These are phyloP conservation scores for Drosophila triauraria DNA, from an alignment of 1,140 invertebrate genomes.

Conservation along the genomic window DNA sequence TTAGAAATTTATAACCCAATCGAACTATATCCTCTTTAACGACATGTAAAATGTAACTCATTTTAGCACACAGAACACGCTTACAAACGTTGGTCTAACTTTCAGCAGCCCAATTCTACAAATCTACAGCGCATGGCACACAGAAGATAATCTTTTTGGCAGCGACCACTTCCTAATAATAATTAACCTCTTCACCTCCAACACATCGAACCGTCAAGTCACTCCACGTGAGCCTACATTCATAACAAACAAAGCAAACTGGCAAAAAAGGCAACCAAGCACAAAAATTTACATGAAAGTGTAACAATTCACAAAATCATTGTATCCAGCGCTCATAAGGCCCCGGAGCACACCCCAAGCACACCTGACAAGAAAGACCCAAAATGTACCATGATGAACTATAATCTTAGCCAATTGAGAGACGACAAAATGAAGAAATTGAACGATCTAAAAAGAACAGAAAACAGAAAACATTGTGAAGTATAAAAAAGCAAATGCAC, in stretches of 20 bases:
- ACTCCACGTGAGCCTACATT: constrained; percentile 13
- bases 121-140: constrained; percentile 33
- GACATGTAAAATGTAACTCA: constrained; percentile 18
- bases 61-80: constrained; percentile 25
- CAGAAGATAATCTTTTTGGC: constrained; percentile 24
- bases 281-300: constrained; percentile 27
- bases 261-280: not conserved
- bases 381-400: constrained; percentile 1
- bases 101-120: constrained; percentile 22
- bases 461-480: constrained; percentile 8
- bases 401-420: not conserved
- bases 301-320: constrained; percentile 25
- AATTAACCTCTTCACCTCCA: constrained; percentile 26
- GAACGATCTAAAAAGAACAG: not conserved
- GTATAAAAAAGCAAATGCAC: constrained; percentile 20
- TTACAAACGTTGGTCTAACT: constrained; percentile 25
- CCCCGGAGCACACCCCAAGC: constrained; percentile 2
- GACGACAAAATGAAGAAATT: not conserved
- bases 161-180: constrained; percentile 29
- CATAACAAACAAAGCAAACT: constrained; percentile 30
- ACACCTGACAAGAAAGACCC: constrained; percentile 1
- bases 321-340: constrained; percentile 6
- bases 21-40: constrained; percentile 30
- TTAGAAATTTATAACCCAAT: constrained; percentile 26
- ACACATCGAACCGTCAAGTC: not conserved